These are phyloP conservation scores for Heliconius hewitsoni DNA, from an alignment of 1,140 invertebrate species.

Conservation along the genomic window DNA sequence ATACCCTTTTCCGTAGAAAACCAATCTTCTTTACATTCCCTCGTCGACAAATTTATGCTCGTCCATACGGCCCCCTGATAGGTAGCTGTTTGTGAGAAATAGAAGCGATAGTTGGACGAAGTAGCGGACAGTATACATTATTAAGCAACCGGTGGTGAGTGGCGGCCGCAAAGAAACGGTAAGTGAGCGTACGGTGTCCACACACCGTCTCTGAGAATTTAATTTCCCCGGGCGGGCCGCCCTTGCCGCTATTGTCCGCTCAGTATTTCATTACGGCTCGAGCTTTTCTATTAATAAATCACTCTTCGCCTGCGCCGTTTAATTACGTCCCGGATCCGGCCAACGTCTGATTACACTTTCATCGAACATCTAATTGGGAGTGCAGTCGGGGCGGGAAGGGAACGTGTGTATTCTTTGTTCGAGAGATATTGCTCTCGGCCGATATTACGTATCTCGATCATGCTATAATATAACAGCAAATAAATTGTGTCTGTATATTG, in stretches of 20 bases:
- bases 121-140: conserved; percentile 56
- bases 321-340: conserved; percentile 78
- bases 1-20: conserved; percentile 61
- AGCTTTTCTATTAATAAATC: conserved; percentile 82
- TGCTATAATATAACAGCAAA: neutral
- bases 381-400: conserved; percentile 63
- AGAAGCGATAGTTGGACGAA: conserved; percentile 36
- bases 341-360: conserved; percentile 80
- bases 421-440: conserved; percentile 59
- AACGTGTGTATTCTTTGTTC: conserved; percentile 75
- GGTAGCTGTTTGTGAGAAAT: conserved; percentile 41
- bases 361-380: conserved; percentile 80
- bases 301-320: conserved; percentile 79
- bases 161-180: conserved; percentile 61
- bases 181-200: conserved; percentile 59
- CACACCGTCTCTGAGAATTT: conserved; percentile 71
- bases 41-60: conserved; percentile 76
- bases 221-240: conserved; percentile 74
- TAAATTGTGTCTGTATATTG: neutral
- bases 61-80: conserved; percentile 65
- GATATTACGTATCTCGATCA: conserved; percentile 27
- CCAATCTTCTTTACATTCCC: conserved; percentile 78
- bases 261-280: conserved; percentile 81
- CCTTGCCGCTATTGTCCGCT: conserved; percentile 76
- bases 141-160: conserved; percentile 56